These are phyloP conservation scores for Lemur catta DNA, from an alignment of 2,797 vertebrate genomes.

Conservation along the genomic window DNA sequence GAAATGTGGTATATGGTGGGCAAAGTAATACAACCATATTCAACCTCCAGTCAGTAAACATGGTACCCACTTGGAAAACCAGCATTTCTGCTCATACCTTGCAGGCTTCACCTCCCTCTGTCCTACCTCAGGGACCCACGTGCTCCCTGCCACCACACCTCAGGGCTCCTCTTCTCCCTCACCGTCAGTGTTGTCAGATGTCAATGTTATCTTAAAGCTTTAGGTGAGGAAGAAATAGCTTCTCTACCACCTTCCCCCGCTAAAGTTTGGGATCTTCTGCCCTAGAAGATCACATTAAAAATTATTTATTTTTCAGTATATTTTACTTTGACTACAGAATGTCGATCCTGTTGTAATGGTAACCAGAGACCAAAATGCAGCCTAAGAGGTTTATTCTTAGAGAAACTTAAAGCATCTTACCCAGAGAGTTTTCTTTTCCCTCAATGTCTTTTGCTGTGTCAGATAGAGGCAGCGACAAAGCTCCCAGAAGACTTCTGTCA, in stretches of 20 bases:
- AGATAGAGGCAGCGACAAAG: conserved; percentile 85
- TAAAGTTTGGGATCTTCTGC: neutral
- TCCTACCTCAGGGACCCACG: accelerated
- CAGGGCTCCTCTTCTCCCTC: neutral
- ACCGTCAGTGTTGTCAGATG: neutral
- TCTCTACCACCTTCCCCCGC: neutral
- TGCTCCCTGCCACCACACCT: accelerated
- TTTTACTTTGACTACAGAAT: conserved; percentile 14
- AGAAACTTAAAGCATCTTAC: conserved; percentile 84
- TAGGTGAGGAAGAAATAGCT: neutral
- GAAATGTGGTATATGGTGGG: neutral
- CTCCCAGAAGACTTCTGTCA: conserved; percentile 90
- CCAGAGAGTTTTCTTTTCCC: conserved; percentile 84
- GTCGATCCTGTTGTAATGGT: neutral
- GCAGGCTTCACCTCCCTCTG: neutral
- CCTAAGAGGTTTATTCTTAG: neutral
- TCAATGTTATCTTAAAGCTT: neutral
- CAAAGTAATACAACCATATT: neutral
- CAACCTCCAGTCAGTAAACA: neutral
- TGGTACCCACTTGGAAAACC: neutral
- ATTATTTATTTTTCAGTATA: neutral
- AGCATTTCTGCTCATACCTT: neutral
- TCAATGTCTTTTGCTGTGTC: conserved; percentile 82
- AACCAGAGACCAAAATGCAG: neutral
- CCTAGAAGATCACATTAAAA: neutral